Evolutionary conservation across 2,888 invertebrate species (phyloP), one percentile per base, ranked within the genome.

Genomic region (Hirtodrosophila duncani): DNA sequence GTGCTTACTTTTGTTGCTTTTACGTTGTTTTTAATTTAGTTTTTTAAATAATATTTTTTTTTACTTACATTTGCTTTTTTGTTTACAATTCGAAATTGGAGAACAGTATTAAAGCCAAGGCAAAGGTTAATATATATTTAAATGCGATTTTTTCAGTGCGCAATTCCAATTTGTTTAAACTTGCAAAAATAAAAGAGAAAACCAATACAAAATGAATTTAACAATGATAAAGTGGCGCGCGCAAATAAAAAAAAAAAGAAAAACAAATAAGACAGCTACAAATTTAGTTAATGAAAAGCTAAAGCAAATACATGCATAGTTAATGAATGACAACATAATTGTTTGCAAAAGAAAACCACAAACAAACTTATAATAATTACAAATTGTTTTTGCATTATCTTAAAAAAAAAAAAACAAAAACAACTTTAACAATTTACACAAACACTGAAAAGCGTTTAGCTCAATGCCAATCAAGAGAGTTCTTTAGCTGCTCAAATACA

Each of bases 71-170:
- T n/a, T n/a, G n/a, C n/a, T n/a, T 50, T 39, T 72, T 69, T 64
- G 58, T 67, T 67, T 55, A 65, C 68, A 71, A 75, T 74, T 74
- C 53, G 39, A 74, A 74, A 72, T 74, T 74, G 72, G 77, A 77
- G 69, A 74, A 72, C 77, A 74, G 72, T 74, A 74, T 74, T 74
- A 74, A 72, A 55, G 69, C 77, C 74, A 34, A 53, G 63, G 61
- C 59, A 75, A 55, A 53, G 66, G 72, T 66, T 48, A 56, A 45
- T 36, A 41, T 38, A 57, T 56, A 59, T 67, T 55, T 49, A 49
- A 64, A 59, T 63, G 65, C 58, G 52, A 43, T 58, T 51, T 55
- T 65, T n/a, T n/a, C 58, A 57, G 71, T 55, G 67, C 67, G 59
- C 59, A 60, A 74, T 71, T 71, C 74, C 74, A 74, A 70, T 70